Conservation (phyloP, 2,888 invertebrate genomes). For the Holacanthella duospinosa region DNA sequence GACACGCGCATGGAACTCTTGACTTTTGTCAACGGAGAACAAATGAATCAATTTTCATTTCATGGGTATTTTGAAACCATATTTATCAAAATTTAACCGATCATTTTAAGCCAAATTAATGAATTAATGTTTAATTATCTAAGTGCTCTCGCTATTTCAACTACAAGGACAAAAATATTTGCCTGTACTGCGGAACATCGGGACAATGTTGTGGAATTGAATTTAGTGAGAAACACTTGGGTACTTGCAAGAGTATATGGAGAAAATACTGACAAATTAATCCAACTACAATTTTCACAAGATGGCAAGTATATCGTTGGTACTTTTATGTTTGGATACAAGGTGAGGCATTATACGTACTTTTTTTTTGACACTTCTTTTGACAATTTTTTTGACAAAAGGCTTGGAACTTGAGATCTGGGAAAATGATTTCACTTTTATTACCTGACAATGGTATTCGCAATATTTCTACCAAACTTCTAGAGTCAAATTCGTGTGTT, state of each 20-base stretch:
- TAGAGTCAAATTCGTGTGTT: conserved; percentile 82
- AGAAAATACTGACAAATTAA: conserved; percentile 31
- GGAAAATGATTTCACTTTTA: conserved; percentile 35
- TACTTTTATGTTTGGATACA: conserved; percentile 37
- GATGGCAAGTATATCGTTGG: conserved; percentile 33
- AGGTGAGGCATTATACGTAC: conserved; percentile 16
- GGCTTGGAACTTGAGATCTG: conserved; percentile 42
- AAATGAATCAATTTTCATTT: conserved; percentile 24
- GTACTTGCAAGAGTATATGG: conserved; percentile 27
- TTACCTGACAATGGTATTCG: conserved; percentile 60
- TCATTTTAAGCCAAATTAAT: background rate
- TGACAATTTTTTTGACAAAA: too few species aligned
- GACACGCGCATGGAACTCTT: conserved; percentile 60
- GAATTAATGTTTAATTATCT: too few species aligned
- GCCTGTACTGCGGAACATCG: conserved; percentile 42
- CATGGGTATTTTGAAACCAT: conserved; percentile 18
- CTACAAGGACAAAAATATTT: conserved; percentile 21
- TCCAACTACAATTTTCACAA: conserved; percentile 33
- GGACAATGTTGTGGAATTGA: conserved; percentile 68
- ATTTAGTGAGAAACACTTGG: conserved; percentile 65
- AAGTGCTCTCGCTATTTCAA: conserved; percentile 20
- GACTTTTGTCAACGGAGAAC: conserved; percentile 48
- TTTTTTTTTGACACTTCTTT: too few species aligned
- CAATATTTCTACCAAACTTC: conserved; percentile 84
- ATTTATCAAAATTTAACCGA: too few species aligned